Evolutionary conservation across 2,797 vertebrate species (phyloP), one percentile per base, ranked within the genome.

Genomic region (Apogon talboti): DNA sequence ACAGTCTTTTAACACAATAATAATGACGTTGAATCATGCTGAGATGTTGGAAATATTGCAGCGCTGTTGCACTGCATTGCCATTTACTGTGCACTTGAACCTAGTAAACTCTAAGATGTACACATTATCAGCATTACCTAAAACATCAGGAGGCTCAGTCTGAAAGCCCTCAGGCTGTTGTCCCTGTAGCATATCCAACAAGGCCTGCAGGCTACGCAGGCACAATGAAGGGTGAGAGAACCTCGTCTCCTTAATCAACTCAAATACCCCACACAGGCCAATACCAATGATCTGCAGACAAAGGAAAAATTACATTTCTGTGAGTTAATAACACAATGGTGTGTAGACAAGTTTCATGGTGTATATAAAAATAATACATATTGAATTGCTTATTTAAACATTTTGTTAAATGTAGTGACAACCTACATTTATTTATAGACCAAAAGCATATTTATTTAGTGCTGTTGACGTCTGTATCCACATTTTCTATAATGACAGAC

Each of bases 121-220:
- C 2, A 3, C 1, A 18, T 50, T 40, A 40, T 15, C 4, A 41
- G 15, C 62, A 91, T 93, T 92, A 99, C 98, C 98, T 76, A 99
- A 86, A 48, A 99, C 97, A 81, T 99, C 98, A 5, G 97, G 96
- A 46, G 98, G 98, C 82, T 99, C 98, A 7, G 96, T 97, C 43
- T 99, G 98, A 53, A 99, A 96, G 40, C 97, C 96, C 92, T 99
- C 98, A 1, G 98, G 98, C 74, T 99, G 98, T 78, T 99, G 98
- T 40, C 98, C 98, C 89, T 99, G 98, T 59, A 99, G 95, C 83
- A 99, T 98, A 79, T 99, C 98, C 88, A 99, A 93, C 73, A 99
- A 92, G 24, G 98, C 98, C 89, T 99, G 98, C 18, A 99, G 93
- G 91, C 98, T 99, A 69, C 98, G 95, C 88, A 98, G 93, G 89